Conservation (phyloP, 2,888 invertebrate genomes). For the Sclerodermus sp. region DNA sequence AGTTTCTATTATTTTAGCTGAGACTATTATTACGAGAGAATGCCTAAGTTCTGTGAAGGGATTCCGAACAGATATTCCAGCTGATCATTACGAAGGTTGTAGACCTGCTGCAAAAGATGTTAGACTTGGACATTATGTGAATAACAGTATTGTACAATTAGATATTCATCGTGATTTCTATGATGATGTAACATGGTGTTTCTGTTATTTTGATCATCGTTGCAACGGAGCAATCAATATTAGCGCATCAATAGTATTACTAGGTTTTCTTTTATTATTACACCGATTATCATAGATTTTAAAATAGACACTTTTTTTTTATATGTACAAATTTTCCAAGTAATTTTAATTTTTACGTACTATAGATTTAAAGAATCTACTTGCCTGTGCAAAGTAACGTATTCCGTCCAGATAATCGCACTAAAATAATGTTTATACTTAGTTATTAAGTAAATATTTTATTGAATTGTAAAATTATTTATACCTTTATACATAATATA, state of each 20-base stretch:
- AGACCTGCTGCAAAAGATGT: constrained; percentile 77
- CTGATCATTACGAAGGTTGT: constrained; percentile 90
- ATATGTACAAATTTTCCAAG: too few species aligned
- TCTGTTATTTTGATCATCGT: constrained; percentile 88
- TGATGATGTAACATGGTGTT: constrained; percentile 82
- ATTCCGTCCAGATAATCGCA: background rate
- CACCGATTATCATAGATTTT: background rate
- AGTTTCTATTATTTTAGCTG: constrained; percentile 61
- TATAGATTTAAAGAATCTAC: background rate
- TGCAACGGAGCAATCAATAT: constrained; percentile 67
- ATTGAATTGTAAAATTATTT: background rate
- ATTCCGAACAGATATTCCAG: constrained; percentile 83
- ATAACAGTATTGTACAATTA: constrained; percentile 81
- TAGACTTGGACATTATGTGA: constrained; percentile 82
- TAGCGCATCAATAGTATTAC: constrained; percentile 39
- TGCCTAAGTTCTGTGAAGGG: constrained; percentile 79
- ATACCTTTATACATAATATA: too few species aligned
- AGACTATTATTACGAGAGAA: constrained; percentile 78
- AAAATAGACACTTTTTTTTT: too few species aligned
- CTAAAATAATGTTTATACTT: background rate
- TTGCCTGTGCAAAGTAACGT: background rate
- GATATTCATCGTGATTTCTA: constrained; percentile 84
- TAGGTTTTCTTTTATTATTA: constrained; percentile 9
- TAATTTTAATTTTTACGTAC: too few species aligned
- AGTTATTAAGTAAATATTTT: background rate